Evolutionary conservation across 2,113 vertebrate genomes (phyloP), one percentile per base, ranked within the genome.

Genomic region (Athene cunicularia): DNA sequence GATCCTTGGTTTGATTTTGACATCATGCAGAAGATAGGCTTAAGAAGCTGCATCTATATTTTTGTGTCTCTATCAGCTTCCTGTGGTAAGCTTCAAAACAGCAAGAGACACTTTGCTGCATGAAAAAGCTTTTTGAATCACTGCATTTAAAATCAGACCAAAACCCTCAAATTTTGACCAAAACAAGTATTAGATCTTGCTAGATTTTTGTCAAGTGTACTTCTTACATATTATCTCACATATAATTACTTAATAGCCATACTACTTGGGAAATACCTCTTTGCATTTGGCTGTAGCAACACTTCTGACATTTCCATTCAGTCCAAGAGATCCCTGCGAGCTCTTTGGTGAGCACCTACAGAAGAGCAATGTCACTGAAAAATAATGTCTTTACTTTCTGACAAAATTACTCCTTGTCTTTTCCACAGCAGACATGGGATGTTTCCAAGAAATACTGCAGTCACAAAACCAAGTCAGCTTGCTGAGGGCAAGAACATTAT

Each of bases 161-260:
- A 70, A 84, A 11, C 6, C 21, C 12, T 27, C 41, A 18, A 13
- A 39, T 45, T 83, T 24, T 23, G 23, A 68, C 21, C 4, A 0
- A 66, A 73, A 22, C 0, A 0, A 82, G 7, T 45, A 72, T 32
- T 45, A 15, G 5, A 6, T 50, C 68, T 60, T 8, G 0, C 26
- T 24, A 71, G 17, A 26, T 56, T 68, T 90, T 74, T 67, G 16
- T 62, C 59, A 23, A 1, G 3, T 5, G 1, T 37, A 8, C 15
- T 88, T 71, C 67, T 68, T 10, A 28, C 17, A 26, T 70, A 3
- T 37, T 58, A 58, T 16, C 52, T 58, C 4, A 37, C 10, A 26
- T 3, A 5, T 3, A 62, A 66, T 84, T 74, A 64, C 41, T 82
- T 52, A 53, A 49, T 6, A 39, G 19, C 19, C 14, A 17, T 24